phyloP scores from a whole-genome alignment of 2,797 vertebrate genomes.

The Vultur gryphus region DNA sequence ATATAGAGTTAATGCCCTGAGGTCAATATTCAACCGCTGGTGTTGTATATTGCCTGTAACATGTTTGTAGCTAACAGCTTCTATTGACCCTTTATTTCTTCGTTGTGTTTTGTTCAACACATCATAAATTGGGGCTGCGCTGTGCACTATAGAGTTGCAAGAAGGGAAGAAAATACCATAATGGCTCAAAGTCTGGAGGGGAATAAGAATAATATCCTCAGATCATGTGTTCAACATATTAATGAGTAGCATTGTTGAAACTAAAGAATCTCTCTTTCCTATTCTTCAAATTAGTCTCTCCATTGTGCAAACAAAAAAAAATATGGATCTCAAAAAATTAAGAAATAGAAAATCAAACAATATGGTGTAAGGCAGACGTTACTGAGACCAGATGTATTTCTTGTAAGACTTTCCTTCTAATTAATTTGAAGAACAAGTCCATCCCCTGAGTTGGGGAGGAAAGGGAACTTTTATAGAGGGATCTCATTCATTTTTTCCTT shows the following conservation, averaged over 20 bases:
- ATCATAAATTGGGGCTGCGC: constrained; percentile 10
- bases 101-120: constrained; percentile 44
- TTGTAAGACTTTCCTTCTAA: not conserved
- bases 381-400: not conserved
- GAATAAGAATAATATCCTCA: not conserved
- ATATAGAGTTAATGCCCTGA: constrained; percentile 58
- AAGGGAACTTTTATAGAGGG: not conserved
- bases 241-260: not conserved
- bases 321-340: not conserved
- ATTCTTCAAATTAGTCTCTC: not conserved
- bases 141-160: not conserved
- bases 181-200: constrained; percentile 72
- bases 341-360: not conserved
- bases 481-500: not conserved
- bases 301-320: not conserved
- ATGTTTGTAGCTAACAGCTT: constrained; percentile 64
- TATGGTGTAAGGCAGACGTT: not conserved
- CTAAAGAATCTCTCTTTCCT: not conserved
- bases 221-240: not conserved
- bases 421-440: not conserved
- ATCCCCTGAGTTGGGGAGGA: not conserved
- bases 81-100: constrained; percentile 59
- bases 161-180: not conserved
- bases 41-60: constrained; percentile 74
- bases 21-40: constrained; percentile 72